Conservation (phyloP, 1,140 invertebrate genomes). For the Nylanderia fulva region DNA sequence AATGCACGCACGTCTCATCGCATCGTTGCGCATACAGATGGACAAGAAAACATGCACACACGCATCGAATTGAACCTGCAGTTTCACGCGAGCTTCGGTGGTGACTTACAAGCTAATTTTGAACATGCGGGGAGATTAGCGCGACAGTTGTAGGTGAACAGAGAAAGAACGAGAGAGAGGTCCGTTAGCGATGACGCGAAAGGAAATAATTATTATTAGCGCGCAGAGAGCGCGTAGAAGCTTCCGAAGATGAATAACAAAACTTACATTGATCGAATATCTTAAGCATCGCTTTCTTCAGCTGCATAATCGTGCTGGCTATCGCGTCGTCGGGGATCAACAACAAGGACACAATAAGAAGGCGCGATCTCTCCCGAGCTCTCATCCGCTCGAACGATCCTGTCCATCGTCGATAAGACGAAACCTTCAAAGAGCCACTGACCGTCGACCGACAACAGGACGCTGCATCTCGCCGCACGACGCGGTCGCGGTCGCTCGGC, state of each 20-base stretch:
- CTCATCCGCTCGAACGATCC: slow-evolving; percentile 42
- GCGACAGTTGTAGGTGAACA: no score
- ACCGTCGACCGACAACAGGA: slow-evolving; percentile 67
- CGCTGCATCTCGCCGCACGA: slow-evolving; percentile 63
- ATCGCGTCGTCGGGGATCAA: slow-evolving; percentile 61
- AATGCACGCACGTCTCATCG: slow-evolving; percentile 22
- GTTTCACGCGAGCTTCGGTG: not conserved
- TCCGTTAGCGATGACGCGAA: not conserved
- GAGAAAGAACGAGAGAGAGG: not conserved
- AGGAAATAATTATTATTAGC: not conserved
- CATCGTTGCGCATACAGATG: slow-evolving; percentile 39
- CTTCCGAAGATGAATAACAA: not conserved
- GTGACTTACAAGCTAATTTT: slow-evolving; percentile 21
- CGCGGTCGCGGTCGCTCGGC: slow-evolving; percentile 51
- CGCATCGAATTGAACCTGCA: not conserved
- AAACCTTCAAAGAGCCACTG: slow-evolving; percentile 60
- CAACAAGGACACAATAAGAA: slow-evolving; percentile 65
- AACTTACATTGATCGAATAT: slow-evolving; percentile 83
- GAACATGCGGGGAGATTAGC: not conserved
- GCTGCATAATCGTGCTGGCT: slow-evolving; percentile 80
- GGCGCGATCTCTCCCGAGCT: slow-evolving; percentile 50
- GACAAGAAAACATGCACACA: not conserved
- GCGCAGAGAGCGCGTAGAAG: no score
- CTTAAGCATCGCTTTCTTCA: slow-evolving; percentile 83
- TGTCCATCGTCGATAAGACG: slow-evolving; percentile 48